Evolutionary conservation across 2,888 invertebrate species (phyloP), one percentile per base, ranked within the genome.

Genomic region (Emmelina monodactyla): DNA sequence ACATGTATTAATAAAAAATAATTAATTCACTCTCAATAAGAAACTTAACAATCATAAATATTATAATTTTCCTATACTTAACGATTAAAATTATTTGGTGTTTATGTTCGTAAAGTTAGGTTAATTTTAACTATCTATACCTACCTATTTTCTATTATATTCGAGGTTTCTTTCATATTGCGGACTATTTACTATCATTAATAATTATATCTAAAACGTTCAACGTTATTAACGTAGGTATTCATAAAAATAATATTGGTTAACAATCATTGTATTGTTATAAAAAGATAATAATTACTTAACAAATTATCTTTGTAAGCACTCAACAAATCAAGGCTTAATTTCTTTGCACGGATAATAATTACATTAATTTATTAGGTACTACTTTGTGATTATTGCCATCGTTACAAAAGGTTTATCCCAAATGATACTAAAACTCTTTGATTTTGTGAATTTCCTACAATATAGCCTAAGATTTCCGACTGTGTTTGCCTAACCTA

Each of bases 41-140:
- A 50, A 53, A 41, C 37, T 41, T 40, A 40, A 46, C 42, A 45
- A 45, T 45, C 46, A 46, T 46, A 50, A 50, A 53, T 42, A 48
- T 50, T 46, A 45, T 45, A 47, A 53, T 22, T 32, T 33, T 51
- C 47, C 47, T 51, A 48, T 53, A 51, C 58, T 53, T 51, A 59
- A 53, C 51, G 43, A 53, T 62, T 68, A 70, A 62, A 61, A 58
- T 57, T 71, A 73, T 58, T 75, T 75, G 75, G 75, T 75, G 75
- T 75, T 71, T 58, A 65, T 54, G 58, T 72, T 64, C 64, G 65
- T 72, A 67, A 57, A 55, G 55, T 59, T 58, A 58, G 61, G 47
- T 42, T 53, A 53, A 49, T 22, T 25, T n/a, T 4, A 29, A 30
- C 22, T 33, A 37, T n/a, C 13, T 14, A 9, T 12, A 29, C 14